Conservation (phyloP, 2,888 invertebrate genomes). For the Brachyptera putata region DNA sequence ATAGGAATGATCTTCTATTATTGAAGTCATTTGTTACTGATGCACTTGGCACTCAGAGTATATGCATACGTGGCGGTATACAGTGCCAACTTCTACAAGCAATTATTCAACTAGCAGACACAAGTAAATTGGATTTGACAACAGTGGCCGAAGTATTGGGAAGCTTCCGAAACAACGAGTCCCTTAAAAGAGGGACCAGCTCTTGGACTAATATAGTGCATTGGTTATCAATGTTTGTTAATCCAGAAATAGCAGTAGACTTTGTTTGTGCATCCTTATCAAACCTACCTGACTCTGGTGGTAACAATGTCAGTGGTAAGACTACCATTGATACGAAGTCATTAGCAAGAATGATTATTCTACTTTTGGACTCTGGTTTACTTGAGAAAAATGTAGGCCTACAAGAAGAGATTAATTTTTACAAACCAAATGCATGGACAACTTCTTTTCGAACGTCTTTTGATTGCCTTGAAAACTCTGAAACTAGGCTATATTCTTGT, state of each 20-base stretch:
- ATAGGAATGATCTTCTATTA: conserved; percentile 34
- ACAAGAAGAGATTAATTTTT: too few species aligned
- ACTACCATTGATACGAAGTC: background rate
- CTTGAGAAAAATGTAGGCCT: background rate
- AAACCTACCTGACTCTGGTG: background rate
- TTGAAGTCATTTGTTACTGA: conserved; percentile 32
- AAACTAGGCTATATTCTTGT: background rate
- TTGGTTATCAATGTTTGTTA: conserved; percentile 34
- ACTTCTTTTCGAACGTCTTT: background rate
- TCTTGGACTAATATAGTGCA: conserved; percentile 35
- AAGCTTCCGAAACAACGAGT: conserved; percentile 36
- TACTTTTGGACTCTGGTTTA: background rate
- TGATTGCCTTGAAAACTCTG: background rate
- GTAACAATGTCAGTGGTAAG: background rate
- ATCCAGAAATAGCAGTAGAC: background rate
- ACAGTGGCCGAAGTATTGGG: conserved; percentile 33
- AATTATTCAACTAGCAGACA: background rate
- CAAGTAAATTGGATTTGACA: background rate
- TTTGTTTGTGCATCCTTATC: background rate
- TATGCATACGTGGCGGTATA: background rate
- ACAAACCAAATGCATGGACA: background rate
- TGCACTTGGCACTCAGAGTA: background rate
- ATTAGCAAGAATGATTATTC: background rate
- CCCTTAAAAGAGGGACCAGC: conserved; percentile 34
- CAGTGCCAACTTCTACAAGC: background rate